These are phyloP conservation scores for Drosophila nigricruria DNA, from an alignment of 2,888 invertebrate genomes.

Conservation along the genomic window DNA sequence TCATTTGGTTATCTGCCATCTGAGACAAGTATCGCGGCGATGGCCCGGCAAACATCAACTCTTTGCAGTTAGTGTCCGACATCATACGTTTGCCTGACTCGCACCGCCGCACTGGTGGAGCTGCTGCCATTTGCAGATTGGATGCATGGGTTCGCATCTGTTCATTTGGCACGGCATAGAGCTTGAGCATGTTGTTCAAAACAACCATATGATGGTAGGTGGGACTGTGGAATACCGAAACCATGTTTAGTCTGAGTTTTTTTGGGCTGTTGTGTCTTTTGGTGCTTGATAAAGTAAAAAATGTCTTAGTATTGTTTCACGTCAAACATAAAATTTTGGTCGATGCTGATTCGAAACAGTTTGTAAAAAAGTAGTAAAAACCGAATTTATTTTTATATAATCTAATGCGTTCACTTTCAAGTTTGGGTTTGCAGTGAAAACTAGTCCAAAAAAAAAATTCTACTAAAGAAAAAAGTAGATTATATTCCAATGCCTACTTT, in stretches of 20 bases:
- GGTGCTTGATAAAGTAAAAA: not conserved
- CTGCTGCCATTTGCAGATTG: no score
- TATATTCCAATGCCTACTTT: constrained; percentile 15
- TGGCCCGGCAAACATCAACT: not conserved
- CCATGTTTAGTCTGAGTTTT: not conserved
- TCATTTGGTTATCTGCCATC: not conserved
- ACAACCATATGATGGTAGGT: not conserved
- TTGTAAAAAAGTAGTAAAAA: constrained; percentile 11
- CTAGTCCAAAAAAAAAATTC: not conserved
- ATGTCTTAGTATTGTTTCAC: not conserved
- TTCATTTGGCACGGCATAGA: not conserved
- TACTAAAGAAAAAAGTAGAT: not conserved
- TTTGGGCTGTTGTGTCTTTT: not conserved
- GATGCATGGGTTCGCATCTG: not conserved
- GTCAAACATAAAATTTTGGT: constrained; percentile 30
- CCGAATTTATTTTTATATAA: not conserved
- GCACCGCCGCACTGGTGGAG: not conserved
- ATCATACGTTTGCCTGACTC: not conserved
- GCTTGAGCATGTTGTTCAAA: not conserved
- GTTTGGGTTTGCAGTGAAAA: not conserved
- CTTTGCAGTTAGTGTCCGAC: not conserved
- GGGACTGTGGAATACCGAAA: not conserved
- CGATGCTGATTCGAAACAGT: not conserved
- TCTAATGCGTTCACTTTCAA: not conserved
- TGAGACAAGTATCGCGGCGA: not conserved